Evolutionary conservation across 2,888 invertebrate species (phyloP), one percentile per base, ranked within the genome.

Genomic region (Operophtera brumata): DNA sequence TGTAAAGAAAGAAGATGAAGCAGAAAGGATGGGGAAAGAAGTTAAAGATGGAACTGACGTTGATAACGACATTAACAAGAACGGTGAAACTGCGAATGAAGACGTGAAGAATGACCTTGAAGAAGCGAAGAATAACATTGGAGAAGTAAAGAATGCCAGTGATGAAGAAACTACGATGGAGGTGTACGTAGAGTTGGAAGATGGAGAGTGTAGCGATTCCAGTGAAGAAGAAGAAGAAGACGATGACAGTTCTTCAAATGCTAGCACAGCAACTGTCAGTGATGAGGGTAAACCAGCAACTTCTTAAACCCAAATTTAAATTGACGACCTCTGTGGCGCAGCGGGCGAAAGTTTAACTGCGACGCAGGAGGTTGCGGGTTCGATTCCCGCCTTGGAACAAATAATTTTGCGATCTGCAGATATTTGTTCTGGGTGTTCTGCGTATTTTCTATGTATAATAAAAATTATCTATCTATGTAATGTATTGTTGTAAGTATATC

Each of bases 191-290:
- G 55, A 35, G 20, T 44, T 41, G 42, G 94, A 94, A 85, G 93
- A 94, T 77, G 94, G 94, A 10, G 94, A 94, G 86, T 94, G 93
- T 78, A 92, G 93, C 64, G 91, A 91, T 40, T 91, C 91, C 11
- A 71, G 62, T 1, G 70, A 70, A 65, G 85, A 82, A 62, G 64
- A 62, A 8, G 69, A 71, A 25, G 70, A 66, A 26, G 74, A 70
- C 66, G 85, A 82, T 54, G 78, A 77, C 57, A 75, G 72, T 54
- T 79, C 73, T 47, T 77, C 82, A 9, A 70, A 69, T 61, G 74
- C 67, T 64, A 88, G 86, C 64, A 85, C 85, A 54, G 82, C 87
- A 40, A 88, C 91, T 56, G 82, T 77, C 62, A 83, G 77, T 69
- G 87, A 88, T 75, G 86, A 90, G 78, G 90, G 87, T 87, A 85